Conservation (phyloP, 2,113 vertebrate genomes). For the Dipodomys ordii region DNA sequence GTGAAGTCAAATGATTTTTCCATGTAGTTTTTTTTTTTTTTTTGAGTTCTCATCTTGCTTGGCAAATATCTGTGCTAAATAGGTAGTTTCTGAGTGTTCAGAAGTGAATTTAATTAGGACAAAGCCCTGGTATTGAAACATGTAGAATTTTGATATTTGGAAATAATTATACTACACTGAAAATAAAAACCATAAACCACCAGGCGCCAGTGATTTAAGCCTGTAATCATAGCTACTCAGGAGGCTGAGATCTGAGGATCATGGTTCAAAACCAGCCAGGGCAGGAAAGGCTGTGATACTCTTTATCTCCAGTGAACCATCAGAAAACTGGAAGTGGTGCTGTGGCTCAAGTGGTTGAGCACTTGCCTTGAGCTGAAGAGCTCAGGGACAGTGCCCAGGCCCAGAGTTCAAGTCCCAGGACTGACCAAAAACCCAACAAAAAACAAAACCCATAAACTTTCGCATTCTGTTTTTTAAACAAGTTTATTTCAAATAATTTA, state of each 20-base stretch:
- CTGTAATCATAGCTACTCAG: too few species aligned
- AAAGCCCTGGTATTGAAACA: constrained; percentile 1
- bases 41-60: background rate
- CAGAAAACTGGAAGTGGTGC: too few species aligned
- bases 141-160: constrained; percentile 54
- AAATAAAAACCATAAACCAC: constrained; percentile 18
- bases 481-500: constrained; percentile 34
- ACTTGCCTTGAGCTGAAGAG: too few species aligned
- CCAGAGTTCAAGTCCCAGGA: too few species aligned
- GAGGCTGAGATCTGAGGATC: too few species aligned
- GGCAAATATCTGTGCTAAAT: background rate
- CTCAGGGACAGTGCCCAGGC: too few species aligned
- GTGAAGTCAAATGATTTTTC: background rate
- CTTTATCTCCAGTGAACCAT: too few species aligned
- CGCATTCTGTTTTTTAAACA: background rate
- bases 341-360: too few species aligned
- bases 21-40: background rate
- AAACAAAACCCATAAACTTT: background rate
- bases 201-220: too few species aligned
- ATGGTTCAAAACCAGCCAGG: too few species aligned
- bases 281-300: too few species aligned
- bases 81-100: background rate
- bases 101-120: constrained; percentile 1
- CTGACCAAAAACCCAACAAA: too few species aligned
- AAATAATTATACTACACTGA: background rate